Percentiles rank a stretch among this genome's conserved stretches.
Conservation (phyloP, 2,888 invertebrate species). For the Rambutsinella grinnellia region DNA sequence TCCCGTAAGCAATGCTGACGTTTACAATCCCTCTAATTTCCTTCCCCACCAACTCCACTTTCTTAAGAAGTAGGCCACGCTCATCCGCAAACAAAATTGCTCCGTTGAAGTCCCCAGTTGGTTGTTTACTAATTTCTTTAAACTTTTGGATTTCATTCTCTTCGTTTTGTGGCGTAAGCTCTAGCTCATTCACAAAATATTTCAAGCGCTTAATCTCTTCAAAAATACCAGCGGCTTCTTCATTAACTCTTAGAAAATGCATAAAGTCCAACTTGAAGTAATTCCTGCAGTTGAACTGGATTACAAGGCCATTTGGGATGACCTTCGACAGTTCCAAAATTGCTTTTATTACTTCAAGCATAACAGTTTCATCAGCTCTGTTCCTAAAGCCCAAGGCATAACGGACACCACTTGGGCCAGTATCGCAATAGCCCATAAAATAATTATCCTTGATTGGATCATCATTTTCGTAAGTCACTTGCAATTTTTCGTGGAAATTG, state of each 20-base stretch:
- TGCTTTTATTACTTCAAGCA: constrained; percentile 11
- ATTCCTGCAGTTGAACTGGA: constrained; percentile 34
- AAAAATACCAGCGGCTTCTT: constrained; percentile 40
- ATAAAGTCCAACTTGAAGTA: constrained; percentile 11
- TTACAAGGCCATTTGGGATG: constrained; percentile 54
- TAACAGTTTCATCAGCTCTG: background rate
- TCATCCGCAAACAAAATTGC: background rate
- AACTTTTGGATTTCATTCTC: background rate
- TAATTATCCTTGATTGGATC: background rate
- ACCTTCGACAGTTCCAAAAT: constrained; percentile 38
- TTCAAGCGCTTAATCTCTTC: constrained; percentile 15
- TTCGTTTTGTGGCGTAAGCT: too few relatives aligned
- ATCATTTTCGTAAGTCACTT: background rate
- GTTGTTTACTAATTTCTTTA: background rate
- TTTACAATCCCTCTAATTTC: background rate
- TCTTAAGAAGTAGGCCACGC: background rate
- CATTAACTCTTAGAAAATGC: too few relatives aligned
- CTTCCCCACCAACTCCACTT: background rate
- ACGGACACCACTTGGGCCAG: background rate
- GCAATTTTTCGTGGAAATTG: background rate
- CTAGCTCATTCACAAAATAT: background rate
- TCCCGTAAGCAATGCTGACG: too few relatives aligned
- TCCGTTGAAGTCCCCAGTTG: background rate
- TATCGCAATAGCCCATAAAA: background rate
- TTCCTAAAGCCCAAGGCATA: background rate